Evolutionary conservation across 2,888 invertebrate species (phyloP), one percentile per base, ranked within the genome.

Genomic region (Gibbula magus): DNA sequence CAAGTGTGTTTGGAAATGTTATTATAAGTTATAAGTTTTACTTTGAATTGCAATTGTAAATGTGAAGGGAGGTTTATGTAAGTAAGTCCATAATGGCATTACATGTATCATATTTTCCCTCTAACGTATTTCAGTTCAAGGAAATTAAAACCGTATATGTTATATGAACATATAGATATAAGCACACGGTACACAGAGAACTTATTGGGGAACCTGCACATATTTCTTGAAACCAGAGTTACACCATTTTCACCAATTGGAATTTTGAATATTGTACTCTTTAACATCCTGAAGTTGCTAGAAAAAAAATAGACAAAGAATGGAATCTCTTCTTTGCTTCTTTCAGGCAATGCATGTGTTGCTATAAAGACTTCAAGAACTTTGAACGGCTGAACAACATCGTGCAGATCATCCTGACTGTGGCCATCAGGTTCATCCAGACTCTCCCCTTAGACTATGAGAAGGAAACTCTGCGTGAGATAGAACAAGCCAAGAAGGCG

Each of bases 281-380:
- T 16, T 74, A 29, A n/a, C 74, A 39, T 4, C 45, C 18, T 4
- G 8, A 16, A 8, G n/a, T 74, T 10, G 29, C 16, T 45, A 3
- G 20, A 35, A 7, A 8, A 16, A 18, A 74, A 8, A 73, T 73
- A 29, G 13, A 29, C 32, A 73, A n/a, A 8, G n/a, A 35, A 10
- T 10, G 8, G 18, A n/a, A 29, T 76, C 18, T 13, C 76, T 77
- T 70, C 66, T 80, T 86, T 86, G 83, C 91, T 84, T 84, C 73
- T 94, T 95, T 82, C 93, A 97, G 97, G 92, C 98, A 98, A 94
- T 98, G 98, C 92, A 97, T 97, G 96, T 98, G 98, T 93, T 96
- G 97, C 93, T 98, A 97, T 93, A 95, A 97, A 88, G 98, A 98
- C 94, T 95, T 95, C 80, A 97, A 97, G 93, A 98, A 98, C 93